Conservation (phyloP, 1,140 invertebrate species). For the Holotrichia oblita region DNA sequence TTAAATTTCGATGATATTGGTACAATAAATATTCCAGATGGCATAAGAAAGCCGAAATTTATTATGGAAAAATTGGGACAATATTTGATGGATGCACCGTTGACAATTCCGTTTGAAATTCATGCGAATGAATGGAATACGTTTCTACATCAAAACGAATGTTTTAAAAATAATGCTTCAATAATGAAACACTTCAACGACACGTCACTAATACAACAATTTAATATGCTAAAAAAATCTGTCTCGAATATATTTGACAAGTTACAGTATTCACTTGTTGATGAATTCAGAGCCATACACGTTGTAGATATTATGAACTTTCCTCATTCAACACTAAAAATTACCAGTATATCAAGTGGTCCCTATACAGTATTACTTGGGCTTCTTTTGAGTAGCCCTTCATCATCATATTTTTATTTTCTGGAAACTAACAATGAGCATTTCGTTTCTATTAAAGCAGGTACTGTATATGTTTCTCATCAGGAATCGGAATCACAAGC, state of each 20-base stretch:
- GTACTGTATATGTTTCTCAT: background rate
- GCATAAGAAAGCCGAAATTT: conserved; percentile 70
- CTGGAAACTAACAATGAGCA: conserved; percentile 54
- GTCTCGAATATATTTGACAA: conserved; percentile 77
- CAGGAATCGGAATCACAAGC: background rate
- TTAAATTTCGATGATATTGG: conserved; percentile 80
- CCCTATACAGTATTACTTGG: conserved; percentile 51
- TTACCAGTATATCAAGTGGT: conserved; percentile 1
- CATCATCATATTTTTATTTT: conserved; percentile 57
- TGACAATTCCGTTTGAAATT: conserved; percentile 72
- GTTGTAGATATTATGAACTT: conserved; percentile 48
- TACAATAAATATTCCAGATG: conserved; percentile 59
- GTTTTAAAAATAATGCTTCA: conserved; percentile 72
- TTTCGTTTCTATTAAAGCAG: background rate
- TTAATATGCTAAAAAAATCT: conserved; percentile 74
- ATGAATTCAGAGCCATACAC: conserved; percentile 60
- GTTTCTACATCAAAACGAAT: conserved; percentile 78
- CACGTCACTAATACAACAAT: conserved; percentile 85
- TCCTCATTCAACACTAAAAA: background rate
- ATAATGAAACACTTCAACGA: conserved; percentile 80
- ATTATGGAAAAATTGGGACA: conserved; percentile 91
- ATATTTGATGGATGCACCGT: conserved; percentile 77
- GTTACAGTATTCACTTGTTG: conserved; percentile 69
- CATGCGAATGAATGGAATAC: conserved; percentile 79
- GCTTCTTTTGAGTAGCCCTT: background rate